A percentile compares a stretch with the other conserved stretches of the same genome.
Conservation (phyloP, 2,888 invertebrate genomes). For the Helicoverpa assulta region DNA sequence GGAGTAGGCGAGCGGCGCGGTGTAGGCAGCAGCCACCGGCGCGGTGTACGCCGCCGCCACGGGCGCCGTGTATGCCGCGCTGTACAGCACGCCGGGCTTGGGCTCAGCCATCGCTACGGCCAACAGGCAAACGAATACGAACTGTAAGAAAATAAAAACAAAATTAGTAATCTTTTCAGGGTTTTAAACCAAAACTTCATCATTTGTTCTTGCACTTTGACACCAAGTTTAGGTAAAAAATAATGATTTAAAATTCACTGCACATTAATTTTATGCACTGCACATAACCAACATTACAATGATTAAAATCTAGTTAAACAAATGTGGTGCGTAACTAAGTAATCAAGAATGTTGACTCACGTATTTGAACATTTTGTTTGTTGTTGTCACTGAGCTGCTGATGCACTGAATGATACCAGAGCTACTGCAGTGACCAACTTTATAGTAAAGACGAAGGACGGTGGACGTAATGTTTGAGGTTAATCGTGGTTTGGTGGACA, state of each 20-base stretch:
- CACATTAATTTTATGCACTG: not conserved
- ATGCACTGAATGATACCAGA: constrained; percentile 61
- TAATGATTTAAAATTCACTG: not conserved
- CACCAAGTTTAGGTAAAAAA: too few species aligned
- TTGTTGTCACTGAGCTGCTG: constrained; percentile 52
- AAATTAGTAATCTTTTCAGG: constrained; percentile 5
- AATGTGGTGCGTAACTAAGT: constrained; percentile 8
- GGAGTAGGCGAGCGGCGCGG: constrained; percentile 69
- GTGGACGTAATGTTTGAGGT: constrained; percentile 29
- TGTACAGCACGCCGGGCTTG: constrained; percentile 79
- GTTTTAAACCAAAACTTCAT: not conserved
- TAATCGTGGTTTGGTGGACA: constrained; percentile 25
- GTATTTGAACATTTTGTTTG: constrained; percentile 72
- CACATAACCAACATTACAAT: constrained; percentile 1
- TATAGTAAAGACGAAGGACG: constrained; percentile 53
- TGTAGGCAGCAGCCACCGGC: constrained; percentile 69
- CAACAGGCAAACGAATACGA: constrained; percentile 85
- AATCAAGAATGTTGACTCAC: constrained; percentile 60
- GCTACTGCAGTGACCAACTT: constrained; percentile 25
- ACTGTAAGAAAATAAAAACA: constrained; percentile 71
- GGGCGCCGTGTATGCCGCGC: constrained; percentile 70
- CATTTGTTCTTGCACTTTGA: too few species aligned
- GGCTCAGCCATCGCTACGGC: constrained; percentile 78
- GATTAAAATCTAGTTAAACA: constrained; percentile 19
- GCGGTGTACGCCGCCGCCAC: constrained; percentile 74